phyloP scores from a whole-genome alignment of 2,797 vertebrate genomes.

The Mus minutoides region DNA sequence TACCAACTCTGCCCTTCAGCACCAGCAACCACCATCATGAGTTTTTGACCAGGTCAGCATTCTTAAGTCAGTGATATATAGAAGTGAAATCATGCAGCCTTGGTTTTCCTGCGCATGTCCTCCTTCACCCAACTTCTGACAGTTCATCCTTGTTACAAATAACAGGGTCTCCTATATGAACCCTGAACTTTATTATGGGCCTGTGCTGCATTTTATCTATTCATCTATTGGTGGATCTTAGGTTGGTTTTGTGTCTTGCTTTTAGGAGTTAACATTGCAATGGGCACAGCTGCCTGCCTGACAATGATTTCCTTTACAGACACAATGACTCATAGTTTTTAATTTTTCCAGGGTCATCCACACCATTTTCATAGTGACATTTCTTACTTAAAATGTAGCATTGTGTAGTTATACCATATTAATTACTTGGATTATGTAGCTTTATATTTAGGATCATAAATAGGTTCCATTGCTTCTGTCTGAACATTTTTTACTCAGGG shows the following conservation, averaged over 20 bases:
- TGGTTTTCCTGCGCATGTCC: not conserved
- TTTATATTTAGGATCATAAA: conserved; percentile 50
- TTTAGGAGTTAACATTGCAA: not conserved
- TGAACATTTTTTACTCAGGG: not conserved
- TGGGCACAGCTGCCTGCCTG: not conserved
- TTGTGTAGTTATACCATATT: not conserved
- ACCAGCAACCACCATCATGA: not conserved
- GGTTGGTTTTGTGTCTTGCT: not conserved
- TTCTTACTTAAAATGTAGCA: not conserved
- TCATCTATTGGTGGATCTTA: not conserved
- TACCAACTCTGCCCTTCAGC: not conserved
- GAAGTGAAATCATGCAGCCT: not conserved
- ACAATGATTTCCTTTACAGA: not conserved
- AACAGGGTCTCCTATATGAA: not conserved
- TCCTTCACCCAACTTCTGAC: not conserved
- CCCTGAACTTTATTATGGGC: not conserved
- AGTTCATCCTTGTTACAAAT: not conserved
- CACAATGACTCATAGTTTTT: not conserved
- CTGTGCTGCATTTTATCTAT: not conserved
- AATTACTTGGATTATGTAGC: not conserved
- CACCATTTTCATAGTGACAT: not conserved
- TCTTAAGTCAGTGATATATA: not conserved
- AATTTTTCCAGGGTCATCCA: not conserved
- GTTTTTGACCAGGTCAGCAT: not conserved
- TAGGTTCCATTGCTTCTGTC: not conserved